Evolutionary conservation across 1,140 invertebrate genomes (phyloP).

Genomic region (Coenobita brevimanus): DNA sequence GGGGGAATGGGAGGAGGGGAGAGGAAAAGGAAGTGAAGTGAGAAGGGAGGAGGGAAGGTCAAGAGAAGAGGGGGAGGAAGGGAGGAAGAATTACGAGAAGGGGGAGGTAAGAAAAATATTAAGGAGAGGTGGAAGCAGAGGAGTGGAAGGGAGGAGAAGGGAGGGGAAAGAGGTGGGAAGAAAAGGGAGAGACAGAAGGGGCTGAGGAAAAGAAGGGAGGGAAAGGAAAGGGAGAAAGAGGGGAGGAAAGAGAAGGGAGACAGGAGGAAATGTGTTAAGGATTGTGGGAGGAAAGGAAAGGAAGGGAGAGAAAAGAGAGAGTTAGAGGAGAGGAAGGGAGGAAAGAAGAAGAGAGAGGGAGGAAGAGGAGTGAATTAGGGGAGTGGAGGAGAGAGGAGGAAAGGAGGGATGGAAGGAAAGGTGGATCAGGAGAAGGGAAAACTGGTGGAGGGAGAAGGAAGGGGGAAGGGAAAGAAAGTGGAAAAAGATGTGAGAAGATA

Average conservation of each 20-base stretch:
- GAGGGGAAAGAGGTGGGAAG: neutral
- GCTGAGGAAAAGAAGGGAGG: neutral
- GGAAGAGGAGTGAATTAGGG: neutral
- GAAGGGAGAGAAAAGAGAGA: neutral
- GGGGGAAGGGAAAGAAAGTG: neutral
- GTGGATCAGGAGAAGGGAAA: neutral
- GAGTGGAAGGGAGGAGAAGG: neutral
- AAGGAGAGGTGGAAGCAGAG: neutral
- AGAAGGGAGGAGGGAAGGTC: too few relatives aligned
- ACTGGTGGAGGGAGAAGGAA: neutral
- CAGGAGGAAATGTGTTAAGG: neutral
- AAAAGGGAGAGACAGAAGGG: neutral
- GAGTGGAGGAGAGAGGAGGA: neutral
- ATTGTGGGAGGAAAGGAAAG: conserved; percentile 3
- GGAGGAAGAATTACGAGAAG: too few relatives aligned
- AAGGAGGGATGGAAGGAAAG: neutral
- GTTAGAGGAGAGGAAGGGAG: conserved; percentile 1
- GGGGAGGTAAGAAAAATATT: too few relatives aligned
- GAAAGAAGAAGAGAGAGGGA: conserved; percentile 6
- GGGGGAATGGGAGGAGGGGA: too few relatives aligned
- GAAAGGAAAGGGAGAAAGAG: neutral
- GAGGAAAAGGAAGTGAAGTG: too few relatives aligned
- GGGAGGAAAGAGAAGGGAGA: neutral
- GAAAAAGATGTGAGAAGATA: neutral
- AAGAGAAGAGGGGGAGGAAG: too few relatives aligned